Base-by-base conservation (phyloP, 2,888 invertebrate genomes). In the Eulithis testata region DNA sequence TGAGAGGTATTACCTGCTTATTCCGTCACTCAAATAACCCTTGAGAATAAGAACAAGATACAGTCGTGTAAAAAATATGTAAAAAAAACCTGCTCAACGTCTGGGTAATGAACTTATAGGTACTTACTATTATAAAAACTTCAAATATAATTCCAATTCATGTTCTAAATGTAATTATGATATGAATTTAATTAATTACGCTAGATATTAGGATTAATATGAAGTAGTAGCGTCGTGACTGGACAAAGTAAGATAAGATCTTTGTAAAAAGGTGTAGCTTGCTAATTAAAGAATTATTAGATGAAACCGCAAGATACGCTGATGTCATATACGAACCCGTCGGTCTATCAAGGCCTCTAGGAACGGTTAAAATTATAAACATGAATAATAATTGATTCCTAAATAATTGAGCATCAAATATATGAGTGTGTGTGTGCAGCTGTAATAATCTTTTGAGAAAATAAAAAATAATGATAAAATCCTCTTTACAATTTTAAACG, bases 221-320 rank as follows among this genome's bases (percentile, higher is more conserved):
- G 60, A 69, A 72, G 71, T 76, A 78, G 77, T 79, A 79, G 21
- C 43, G 43, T 79, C 78, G 74, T 70, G 59, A 70, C 66, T 67
- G 40, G 5, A 40, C 50, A 4, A 37, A 0, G 8, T 8, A 6
- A 80, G 81, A 82, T 74, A 65, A 5, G 54, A 80, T 82, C 80
- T 60, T 66, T 54, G 77, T 37, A 79, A 75, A 78, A 78, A 79
- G 79, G 80, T 79, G 79, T 78, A 78, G 76, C 75, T 73, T 72
- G 71, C 75, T 84, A 82, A 84, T 83, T 82, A 81, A 80, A 74
- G 71, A 66, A 75, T 69, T 68, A 63, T 60, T 47, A 76, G 81
- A 81, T 82, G 65, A 72, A 73, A 68, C 74, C 65, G 71, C 55
- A 60, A 66, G 80, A 81, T 81, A 80, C 75, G 60, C 56, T 50